phyloP scores from a whole-genome alignment of 1,140 invertebrate genomes.

The Holotrichia oblita region DNA sequence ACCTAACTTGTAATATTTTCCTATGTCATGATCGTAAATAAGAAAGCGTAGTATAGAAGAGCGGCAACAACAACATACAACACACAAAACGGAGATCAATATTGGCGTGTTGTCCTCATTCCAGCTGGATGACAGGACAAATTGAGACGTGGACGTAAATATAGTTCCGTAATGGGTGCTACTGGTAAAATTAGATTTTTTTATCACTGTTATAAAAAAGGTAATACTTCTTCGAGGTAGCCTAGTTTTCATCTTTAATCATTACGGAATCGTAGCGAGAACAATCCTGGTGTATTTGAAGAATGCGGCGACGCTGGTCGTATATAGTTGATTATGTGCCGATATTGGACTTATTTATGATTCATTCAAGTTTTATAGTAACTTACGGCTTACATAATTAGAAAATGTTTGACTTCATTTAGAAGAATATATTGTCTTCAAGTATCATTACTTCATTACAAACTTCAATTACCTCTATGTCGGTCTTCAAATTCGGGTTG shows the following conservation, averaged over 20 bases:
- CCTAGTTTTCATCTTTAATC: conserved; percentile 35
- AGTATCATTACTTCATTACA: too few species aligned
- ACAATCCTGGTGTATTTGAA: background rate
- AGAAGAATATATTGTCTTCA: too few species aligned
- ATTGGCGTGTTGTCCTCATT: conserved; percentile 34
- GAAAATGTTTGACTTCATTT: too few species aligned
- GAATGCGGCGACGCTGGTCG: background rate
- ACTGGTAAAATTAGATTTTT: too few species aligned
- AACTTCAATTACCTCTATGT: too few species aligned
- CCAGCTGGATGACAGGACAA: conserved; percentile 32
- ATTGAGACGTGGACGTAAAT: conserved; percentile 34
- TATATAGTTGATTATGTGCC: conserved; percentile 13
- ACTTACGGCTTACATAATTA: too few species aligned
- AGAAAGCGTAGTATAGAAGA: conserved; percentile 26
- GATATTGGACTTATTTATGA: background rate
- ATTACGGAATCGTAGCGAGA: conserved; percentile 1
- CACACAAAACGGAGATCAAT: conserved; percentile 16
- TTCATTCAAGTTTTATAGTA: too few species aligned
- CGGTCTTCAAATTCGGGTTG: too few species aligned
- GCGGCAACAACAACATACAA: background rate
- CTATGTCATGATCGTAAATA: conserved; percentile 30
- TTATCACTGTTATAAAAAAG: conserved; percentile 31
- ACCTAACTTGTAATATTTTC: conserved; percentile 31
- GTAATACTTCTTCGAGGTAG: conserved; percentile 10
- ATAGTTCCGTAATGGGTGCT: conserved; percentile 34